Percentiles rank a stretch among this genome's conserved stretches.
phyloP scores from a whole-genome alignment of 2,113 vertebrate genomes.

The Caretta caretta region DNA sequence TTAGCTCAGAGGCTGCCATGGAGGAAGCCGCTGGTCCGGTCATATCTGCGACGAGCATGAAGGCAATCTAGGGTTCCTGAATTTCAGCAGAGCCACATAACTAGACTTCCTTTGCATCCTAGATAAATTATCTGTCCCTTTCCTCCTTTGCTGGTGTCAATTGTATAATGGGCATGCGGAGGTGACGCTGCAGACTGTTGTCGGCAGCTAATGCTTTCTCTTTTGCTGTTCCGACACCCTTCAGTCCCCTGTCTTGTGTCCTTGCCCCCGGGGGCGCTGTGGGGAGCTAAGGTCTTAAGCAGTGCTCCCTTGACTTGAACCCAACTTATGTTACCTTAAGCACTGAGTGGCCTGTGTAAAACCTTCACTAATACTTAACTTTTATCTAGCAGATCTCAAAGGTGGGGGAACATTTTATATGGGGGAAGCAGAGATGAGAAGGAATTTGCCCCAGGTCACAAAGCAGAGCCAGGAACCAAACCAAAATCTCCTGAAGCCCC shows the following conservation, averaged over 20 bases:
- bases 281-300: not conserved
- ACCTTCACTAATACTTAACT: no score
- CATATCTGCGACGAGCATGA: not conserved
- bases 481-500: fast-evolving
- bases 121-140: not conserved
- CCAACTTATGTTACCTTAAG: not conserved
- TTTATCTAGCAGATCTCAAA: not conserved
- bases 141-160: not conserved
- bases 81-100: no score
- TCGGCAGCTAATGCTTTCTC: not conserved
- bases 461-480: not conserved
- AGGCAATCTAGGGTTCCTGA: not conserved
- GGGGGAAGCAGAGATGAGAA: not conserved
- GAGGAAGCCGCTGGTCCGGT: not conserved
- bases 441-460: not conserved
- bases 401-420: not conserved
- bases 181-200: not conserved
- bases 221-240: not conserved
- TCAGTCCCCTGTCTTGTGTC: not conserved
- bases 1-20: not conserved
- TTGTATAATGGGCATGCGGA: not conserved
- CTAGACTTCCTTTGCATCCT: not conserved
- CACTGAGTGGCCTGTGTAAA: not conserved
- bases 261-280: not conserved
- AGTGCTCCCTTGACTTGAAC: not conserved